Evolutionary conservation across 2,113 vertebrate species (phyloP), one percentile per base, ranked within the genome.

Genomic region (Misgurnus anguillicaudatus): DNA sequence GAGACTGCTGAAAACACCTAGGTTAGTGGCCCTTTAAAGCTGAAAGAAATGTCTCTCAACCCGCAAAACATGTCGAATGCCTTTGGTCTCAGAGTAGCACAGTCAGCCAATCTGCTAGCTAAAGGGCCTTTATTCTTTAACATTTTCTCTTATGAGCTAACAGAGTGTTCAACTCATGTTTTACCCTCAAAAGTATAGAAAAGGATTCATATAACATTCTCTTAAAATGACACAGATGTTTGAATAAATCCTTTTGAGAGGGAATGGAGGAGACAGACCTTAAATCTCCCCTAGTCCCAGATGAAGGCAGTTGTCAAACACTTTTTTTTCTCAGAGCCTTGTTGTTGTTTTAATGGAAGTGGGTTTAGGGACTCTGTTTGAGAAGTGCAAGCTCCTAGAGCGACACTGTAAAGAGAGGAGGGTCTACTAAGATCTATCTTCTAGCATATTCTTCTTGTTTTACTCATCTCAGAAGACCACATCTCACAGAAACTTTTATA

Each of bases 281-380:
- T 65, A 85, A 87, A 85, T 79, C 80, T 74, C 78, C 17, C 68
- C 63, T 19, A 38, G 58, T 86, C 83, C 82, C 80, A 64, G 51
- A 83, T 85, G 83, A 88, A 80, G 24, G 63, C 78, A 77, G 80
- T 83, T 86, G 84, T 87, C 88, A 87, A 67, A 47, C 72, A 79
- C 82, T 83, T 87, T 80, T 84, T 89, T 81, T 77, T 31, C 24
- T 31, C 74, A 82, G 71, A 79, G 82, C 17, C 85, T 86, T 90
- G 87, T 88, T 87, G 88, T 83, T 75, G 87, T 85, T 90, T 89
- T 90, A 90, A 90, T 90, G 86, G 85, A 86, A 85, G 76, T 81
- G 85, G 85, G 87, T 89, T 88, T 87, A 80, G 86, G 87, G 87
- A 90, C 86, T 88, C 63, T 48, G 61, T 14, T 67, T 68, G 58